phyloP scores from a whole-genome alignment of 2,113 vertebrate genomes.

The Tragelaphus scriptus region DNA sequence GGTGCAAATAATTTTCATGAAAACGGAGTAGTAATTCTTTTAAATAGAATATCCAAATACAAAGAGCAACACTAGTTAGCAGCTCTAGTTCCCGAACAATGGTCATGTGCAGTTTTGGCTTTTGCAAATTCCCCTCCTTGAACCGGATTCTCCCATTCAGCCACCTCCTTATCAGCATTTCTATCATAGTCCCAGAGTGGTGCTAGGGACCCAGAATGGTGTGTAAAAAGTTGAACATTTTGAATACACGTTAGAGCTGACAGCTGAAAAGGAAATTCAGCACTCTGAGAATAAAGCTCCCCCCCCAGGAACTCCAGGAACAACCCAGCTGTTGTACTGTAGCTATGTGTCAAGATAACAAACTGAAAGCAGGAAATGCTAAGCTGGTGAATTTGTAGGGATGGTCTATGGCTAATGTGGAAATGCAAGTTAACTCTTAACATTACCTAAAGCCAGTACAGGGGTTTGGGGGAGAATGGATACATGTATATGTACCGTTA shows the following conservation, averaged over 20 bases:
- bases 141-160: constrained; percentile 48
- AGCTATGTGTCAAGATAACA: constrained; percentile 77
- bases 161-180: constrained; percentile 60
- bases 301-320: constrained; percentile 75
- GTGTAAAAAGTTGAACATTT: constrained; percentile 66
- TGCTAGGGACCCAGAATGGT: constrained; percentile 18
- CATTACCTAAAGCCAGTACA: not conserved
- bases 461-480: not conserved
- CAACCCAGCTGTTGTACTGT: constrained; percentile 77
- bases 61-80: not conserved
- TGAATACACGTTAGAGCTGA: constrained; percentile 65
- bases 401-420: constrained; percentile 54
- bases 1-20: constrained; percentile 55
- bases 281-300: constrained; percentile 76
- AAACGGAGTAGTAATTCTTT: not conserved
- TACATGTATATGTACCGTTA: not conserved
- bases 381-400: constrained; percentile 73
- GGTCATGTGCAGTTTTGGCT: not conserved
- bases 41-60: not conserved
- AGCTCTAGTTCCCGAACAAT: not conserved
- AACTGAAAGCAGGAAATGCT: constrained; percentile 84
- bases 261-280: constrained; percentile 78
- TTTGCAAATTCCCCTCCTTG: not conserved
- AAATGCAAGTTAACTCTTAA: constrained; percentile 59
- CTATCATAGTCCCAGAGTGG: constrained; percentile 26